Percentiles rank a stretch among this genome's conserved stretches.
Conservation (phyloP, 2,113 vertebrate genomes). For the Phaethon lepturus region DNA sequence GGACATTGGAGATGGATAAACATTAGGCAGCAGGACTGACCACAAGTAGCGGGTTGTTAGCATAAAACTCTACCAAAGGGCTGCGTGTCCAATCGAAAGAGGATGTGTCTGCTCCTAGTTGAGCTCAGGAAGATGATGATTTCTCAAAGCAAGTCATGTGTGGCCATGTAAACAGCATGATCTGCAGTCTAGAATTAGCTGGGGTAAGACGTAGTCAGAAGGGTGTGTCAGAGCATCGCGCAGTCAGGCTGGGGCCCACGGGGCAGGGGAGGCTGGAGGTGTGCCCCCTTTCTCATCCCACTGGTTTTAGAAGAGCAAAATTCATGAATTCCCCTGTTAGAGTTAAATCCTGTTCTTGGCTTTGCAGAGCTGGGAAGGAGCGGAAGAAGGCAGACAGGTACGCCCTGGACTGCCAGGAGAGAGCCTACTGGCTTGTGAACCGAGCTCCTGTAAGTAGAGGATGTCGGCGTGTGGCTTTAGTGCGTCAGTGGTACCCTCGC, state of each 20-base stretch:
- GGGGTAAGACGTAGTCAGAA: background rate
- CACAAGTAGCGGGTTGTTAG: background rate
- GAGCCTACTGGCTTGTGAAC: slow-evolving; percentile 97
- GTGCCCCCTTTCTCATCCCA: background rate
- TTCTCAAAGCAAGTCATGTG: background rate
- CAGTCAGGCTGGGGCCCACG: rapidly evolving
- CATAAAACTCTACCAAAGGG: background rate
- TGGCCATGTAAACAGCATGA: background rate
- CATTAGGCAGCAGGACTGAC: background rate
- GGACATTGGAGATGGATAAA: rapidly evolving
- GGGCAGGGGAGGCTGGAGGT: background rate
- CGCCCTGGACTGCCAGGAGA: slow-evolving; percentile 94
- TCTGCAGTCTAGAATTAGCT: background rate
- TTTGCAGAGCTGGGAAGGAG: slow-evolving; percentile 91
- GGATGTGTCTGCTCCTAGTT: slow-evolving; percentile 32
- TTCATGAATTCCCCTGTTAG: background rate
- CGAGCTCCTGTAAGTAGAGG: slow-evolving; percentile 86
- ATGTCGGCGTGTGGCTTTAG: rapidly evolving
- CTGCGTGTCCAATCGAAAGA: background rate
- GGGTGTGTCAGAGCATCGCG: rapidly evolving
- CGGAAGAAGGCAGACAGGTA: slow-evolving; percentile 92
- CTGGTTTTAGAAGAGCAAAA: background rate
- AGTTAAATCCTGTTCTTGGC: background rate
- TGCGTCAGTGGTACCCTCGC: background rate
- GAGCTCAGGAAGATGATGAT: background rate